Conservation (phyloP, 1,140 invertebrate genomes). For the Bombus superbus region DNA sequence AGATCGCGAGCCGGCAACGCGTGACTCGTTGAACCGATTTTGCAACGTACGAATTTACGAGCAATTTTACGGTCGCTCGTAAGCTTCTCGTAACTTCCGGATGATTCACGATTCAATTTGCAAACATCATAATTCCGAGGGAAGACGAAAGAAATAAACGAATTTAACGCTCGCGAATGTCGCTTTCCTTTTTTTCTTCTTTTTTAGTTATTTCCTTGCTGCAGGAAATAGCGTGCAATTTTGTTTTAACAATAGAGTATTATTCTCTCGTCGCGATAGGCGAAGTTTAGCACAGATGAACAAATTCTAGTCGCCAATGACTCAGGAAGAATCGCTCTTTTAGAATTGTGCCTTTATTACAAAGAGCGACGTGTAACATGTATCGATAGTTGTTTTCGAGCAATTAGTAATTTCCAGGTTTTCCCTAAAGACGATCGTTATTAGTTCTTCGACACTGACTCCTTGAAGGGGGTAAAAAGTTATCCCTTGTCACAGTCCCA, state of each 20-base stretch:
- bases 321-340: no score
- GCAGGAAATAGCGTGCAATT: background rate
- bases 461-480: no score
- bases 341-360: no score
- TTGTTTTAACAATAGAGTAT: background rate
- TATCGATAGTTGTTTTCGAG: no score
- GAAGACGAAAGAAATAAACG: background rate
- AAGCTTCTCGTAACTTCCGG: background rate
- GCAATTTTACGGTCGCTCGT: background rate
- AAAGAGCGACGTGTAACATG: no score
- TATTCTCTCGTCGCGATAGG: no score
- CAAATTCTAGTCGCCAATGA: no score
- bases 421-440: no score
- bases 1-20: background rate
- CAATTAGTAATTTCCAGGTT: no score
- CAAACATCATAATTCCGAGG: background rate
- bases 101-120: background rate
- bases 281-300: no score
- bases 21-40: background rate
- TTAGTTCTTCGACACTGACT: no score
- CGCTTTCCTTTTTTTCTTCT: background rate
- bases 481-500: no score
- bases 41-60: background rate
- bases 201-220: background rate
- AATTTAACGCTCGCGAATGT: background rate